Conservation (phyloP, 2,888 invertebrate species). For the Pogonocherus hispidulus region DNA sequence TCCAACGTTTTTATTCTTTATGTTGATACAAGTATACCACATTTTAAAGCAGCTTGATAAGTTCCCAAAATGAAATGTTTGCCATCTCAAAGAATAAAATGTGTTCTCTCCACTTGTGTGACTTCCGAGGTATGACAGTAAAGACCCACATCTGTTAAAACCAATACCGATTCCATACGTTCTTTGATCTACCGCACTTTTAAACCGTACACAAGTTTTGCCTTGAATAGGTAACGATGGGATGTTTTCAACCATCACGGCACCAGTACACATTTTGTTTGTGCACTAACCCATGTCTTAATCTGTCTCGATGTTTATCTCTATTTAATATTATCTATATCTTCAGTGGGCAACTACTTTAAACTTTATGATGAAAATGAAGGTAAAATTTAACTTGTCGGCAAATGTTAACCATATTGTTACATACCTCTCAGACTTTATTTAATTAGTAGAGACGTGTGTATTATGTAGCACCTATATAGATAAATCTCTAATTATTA, state of each 20-base stretch:
- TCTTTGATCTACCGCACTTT: slow-evolving; percentile 4
- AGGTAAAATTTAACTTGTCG: neutral
- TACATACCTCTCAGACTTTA: too few relatives aligned
- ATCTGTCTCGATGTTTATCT: neutral
- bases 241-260: neutral
- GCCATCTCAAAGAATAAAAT: neutral
- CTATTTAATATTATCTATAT: neutral
- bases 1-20: too few relatives aligned
- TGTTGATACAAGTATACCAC: too few relatives aligned
- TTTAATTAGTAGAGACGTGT: too few relatives aligned
- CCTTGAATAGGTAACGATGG: neutral
- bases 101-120: neutral
- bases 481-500: too few relatives aligned
- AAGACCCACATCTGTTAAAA: slow-evolving; percentile 2
- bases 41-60: too few relatives aligned
- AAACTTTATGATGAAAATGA: neutral
- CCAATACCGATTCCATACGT: neutral
- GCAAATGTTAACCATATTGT: too few relatives aligned
- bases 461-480: too few relatives aligned
- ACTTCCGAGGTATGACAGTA: neutral
- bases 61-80: neutral
- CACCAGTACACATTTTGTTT: neutral
- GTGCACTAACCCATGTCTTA: neutral
- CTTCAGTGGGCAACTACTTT: neutral
- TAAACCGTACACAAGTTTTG: neutral